Conservation (phyloP, 2,888 invertebrate genomes). For the Scotopteryx bipunctaria region DNA sequence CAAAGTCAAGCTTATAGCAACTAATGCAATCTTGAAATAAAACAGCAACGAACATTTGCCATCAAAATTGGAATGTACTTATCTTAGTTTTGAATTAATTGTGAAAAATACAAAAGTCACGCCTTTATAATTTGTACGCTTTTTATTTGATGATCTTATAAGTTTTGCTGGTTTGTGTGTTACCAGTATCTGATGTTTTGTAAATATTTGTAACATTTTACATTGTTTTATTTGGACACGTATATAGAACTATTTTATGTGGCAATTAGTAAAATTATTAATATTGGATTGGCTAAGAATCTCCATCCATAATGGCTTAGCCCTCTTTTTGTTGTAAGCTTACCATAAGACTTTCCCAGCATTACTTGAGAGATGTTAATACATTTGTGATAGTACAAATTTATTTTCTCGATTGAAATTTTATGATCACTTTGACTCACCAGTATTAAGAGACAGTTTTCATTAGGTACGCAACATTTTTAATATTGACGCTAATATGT, state of each 20-base stretch:
- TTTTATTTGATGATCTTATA: slow-evolving; percentile 29
- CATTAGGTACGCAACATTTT: slow-evolving; percentile 21
- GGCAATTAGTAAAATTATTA: slow-evolving; percentile 55
- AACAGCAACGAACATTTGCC: slow-evolving; percentile 17
- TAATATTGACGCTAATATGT: slow-evolving; percentile 41
- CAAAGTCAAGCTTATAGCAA: not conserved
- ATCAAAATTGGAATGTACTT: slow-evolving; percentile 13
- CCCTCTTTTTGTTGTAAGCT: slow-evolving; percentile 60
- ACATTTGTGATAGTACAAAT: slow-evolving; percentile 77
- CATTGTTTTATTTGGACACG: slow-evolving; percentile 60
- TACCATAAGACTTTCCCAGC: slow-evolving; percentile 35
- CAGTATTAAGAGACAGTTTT: slow-evolving; percentile 60
- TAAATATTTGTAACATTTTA: slow-evolving; percentile 67
- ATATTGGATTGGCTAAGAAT: slow-evolving; percentile 40
- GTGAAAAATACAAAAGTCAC: slow-evolving; percentile 36
- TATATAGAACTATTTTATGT: slow-evolving; percentile 55
- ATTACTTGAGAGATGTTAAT: slow-evolving; percentile 25
- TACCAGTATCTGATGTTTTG: slow-evolving; percentile 63
- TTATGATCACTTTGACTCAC: slow-evolving; percentile 50
- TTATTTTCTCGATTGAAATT: slow-evolving; percentile 38
- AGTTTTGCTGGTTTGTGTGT: slow-evolving; percentile 55
- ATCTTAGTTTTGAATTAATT: slow-evolving; percentile 13
- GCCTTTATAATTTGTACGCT: not conserved
- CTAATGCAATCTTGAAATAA: slow-evolving; percentile 9
- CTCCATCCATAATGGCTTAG: slow-evolving; percentile 58